phyloP scores from a whole-genome alignment of 2,888 invertebrate species.

The Branchellion lobata region DNA sequence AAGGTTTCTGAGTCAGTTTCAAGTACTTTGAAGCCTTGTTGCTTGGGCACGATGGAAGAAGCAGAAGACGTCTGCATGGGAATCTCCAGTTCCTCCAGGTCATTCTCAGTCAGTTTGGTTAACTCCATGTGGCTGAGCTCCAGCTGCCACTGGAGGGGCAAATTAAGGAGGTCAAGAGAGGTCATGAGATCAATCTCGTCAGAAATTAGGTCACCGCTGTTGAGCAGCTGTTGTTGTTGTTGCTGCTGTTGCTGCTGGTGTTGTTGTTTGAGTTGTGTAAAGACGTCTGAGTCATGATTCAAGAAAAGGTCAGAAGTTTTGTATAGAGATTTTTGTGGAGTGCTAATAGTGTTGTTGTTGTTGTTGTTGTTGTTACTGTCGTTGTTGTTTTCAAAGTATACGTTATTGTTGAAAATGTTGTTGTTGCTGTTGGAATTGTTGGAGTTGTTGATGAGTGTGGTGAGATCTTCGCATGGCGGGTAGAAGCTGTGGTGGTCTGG shows the following conservation, averaged over 20 bases:
- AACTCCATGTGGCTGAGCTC: conserved; percentile 6
- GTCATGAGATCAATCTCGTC: not conserved
- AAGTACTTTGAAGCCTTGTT: not conserved
- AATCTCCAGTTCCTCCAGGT: conserved; percentile 12
- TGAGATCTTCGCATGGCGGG: too few relatives aligned
- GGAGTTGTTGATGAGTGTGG: not conserved
- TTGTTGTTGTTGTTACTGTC: too few relatives aligned
- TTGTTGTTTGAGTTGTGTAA: too few relatives aligned
- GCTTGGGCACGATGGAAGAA: not conserved
- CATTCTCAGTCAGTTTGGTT: not conserved
- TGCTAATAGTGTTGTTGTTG: too few relatives aligned
- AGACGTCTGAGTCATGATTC: too few relatives aligned
- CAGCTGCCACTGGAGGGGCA: conserved; percentile 10
- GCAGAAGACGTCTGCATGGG: not conserved
- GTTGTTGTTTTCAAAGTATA: too few relatives aligned
- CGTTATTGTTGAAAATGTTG: not conserved
- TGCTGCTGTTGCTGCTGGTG: not conserved
- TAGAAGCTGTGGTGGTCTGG: too few relatives aligned
- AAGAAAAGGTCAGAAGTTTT: too few relatives aligned
- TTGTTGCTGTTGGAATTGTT: conserved; percentile 5
- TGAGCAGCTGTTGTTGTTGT: not conserved
- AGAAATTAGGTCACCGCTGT: not conserved
- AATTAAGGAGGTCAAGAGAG: not conserved
- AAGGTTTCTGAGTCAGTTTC: too few relatives aligned
- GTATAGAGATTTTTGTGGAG: too few relatives aligned